phyloP scores from a whole-genome alignment of 2,113 vertebrate species.

The Rhinolophus sinicus region DNA sequence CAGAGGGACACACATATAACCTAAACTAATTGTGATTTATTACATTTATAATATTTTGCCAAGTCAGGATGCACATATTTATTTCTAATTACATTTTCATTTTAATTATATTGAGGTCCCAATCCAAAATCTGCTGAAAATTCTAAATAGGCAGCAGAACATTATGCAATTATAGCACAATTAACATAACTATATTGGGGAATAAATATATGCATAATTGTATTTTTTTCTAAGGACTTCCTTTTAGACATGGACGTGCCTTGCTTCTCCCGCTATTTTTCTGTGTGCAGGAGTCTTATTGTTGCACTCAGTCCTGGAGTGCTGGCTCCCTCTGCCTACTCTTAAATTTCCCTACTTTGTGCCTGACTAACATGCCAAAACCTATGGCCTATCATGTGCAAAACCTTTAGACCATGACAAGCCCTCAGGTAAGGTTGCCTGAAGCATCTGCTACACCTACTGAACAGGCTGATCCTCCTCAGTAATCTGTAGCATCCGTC shows the following conservation, averaged over 20 bases:
- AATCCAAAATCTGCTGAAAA: not conserved
- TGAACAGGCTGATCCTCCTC: not conserved
- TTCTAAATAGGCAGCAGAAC: not conserved
- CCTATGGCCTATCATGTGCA: too few relatives aligned
- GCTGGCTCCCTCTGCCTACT: not conserved
- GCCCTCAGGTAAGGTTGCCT: not conserved
- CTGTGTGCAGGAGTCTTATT: too few relatives aligned
- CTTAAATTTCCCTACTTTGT: not conserved
- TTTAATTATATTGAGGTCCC: not conserved
- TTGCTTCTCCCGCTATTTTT: not conserved
- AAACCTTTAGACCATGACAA: not conserved
- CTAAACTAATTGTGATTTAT: not conserved
- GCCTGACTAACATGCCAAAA: not conserved
- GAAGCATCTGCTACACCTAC: not conserved
- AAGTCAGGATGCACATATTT: not conserved
- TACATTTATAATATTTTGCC: constrained; percentile 32
- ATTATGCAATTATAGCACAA: not conserved
- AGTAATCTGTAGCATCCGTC: not conserved
- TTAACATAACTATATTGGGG: not conserved
- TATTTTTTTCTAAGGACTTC: not conserved
- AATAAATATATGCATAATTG: not conserved
- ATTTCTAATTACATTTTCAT: constrained; percentile 44
- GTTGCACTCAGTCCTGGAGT: not conserved
- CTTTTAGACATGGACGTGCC: not conserved
- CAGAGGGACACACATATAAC: not conserved